Evolutionary conservation across 1,140 invertebrate genomes (phyloP).

Genomic region (Arion vulgaris): DNA sequence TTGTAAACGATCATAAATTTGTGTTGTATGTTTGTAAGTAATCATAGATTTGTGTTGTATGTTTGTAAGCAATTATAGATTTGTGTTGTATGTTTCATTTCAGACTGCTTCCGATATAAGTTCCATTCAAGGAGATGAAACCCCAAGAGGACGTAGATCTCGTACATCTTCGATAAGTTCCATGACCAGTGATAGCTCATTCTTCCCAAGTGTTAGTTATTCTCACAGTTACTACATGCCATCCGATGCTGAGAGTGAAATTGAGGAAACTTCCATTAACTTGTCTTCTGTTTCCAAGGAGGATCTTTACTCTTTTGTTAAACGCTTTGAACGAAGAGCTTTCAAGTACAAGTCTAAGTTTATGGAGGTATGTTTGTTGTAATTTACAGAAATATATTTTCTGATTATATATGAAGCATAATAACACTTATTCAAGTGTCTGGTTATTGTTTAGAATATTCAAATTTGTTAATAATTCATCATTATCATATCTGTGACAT

Average conservation of each 20-base stretch:
- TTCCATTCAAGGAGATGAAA: conserved; percentile 55
- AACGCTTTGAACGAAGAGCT: conserved; percentile 62
- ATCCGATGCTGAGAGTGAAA: conserved; percentile 70
- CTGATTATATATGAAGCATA: no score
- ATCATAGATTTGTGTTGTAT: no score
- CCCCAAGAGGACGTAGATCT: conserved; percentile 54
- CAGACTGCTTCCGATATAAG: conserved; percentile 54
- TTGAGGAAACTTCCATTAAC: conserved; percentile 63
- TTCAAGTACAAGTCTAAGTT: conserved; percentile 69
- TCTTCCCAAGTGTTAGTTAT: conserved; percentile 56
- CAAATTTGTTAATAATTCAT: no score
- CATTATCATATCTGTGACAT: no score
- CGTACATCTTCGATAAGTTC: conserved; percentile 66
- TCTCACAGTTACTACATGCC: conserved; percentile 63
- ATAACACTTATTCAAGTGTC: no score
- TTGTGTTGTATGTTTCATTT: conserved; percentile 27
- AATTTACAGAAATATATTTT: not conserved
- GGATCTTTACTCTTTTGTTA: conserved; percentile 66
- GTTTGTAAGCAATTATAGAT: no score
- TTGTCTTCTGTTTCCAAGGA: conserved; percentile 65
- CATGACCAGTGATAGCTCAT: conserved; percentile 64
- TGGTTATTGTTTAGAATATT: no score
- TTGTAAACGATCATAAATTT: no score
- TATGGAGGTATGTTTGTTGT: conserved; percentile 57
- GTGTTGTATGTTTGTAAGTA: no score